Base-by-base conservation (phyloP, 1,140 invertebrate genomes). In the Pogonognathellus flavescens region DNA sequence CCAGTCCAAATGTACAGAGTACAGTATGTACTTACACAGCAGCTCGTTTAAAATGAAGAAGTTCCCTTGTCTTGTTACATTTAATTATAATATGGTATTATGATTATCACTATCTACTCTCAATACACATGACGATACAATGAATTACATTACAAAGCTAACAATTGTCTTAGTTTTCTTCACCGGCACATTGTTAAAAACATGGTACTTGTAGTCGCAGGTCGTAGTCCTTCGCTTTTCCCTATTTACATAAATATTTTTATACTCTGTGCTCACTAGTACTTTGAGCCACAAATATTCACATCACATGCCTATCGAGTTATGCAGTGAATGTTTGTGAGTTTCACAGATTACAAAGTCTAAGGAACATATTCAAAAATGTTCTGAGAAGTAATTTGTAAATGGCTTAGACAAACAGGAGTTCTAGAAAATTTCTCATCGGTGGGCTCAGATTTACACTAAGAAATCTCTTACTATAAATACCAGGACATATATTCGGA, bases 401-500 rank as follows among this genome's bases (percentile, higher is more conserved):
- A 76, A 41, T 76, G 70, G 31, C n/a, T 50, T 18, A 16, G 49
- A 31, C 16, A 76, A n/a, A n/a, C 14, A 49, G 9, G 11, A 50
- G 70, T 16, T 76, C n/a, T 50, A 49, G 31, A 25, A 76, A 76
- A 49, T 49, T 25, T 76, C 31, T 50, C 41, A 31, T 76, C 70
- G 70, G 70, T 76, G 70, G 70, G 70, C 49, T 76, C 41, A 76
- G 70, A 49, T 49, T 49, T 76, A 16, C 31, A 8, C 31, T 13
- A 11, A 11, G 20, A 22, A n/a, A 76, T 16, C 14, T 76, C 31
- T 50, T n/a, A 18, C 31, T n/a, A 49, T 76, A 76, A 50, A 49
- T 76, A 76, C 41, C 49, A 31, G 49, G 70, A 76, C 31, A 76
- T 76, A 76, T 76, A 76, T 76, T 76, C 70, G 70, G 70, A 76